phyloP scores from a whole-genome alignment of 2,797 vertebrate species.

The Nasua narica region DNA sequence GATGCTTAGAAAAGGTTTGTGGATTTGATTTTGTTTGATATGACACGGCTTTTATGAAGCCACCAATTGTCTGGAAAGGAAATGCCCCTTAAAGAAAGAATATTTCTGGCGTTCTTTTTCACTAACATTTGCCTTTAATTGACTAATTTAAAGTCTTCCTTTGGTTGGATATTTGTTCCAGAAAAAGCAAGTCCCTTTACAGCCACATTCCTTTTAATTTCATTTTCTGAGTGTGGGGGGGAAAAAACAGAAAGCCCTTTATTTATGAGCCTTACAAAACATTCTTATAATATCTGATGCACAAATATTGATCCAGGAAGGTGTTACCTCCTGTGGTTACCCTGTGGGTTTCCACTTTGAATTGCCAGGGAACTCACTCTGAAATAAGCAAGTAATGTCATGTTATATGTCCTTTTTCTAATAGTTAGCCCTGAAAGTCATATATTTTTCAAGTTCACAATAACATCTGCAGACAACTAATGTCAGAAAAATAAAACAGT shows the following conservation, averaged over 20 bases:
- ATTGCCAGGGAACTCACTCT: conserved; percentile 51
- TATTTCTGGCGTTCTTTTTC: conserved; percentile 72
- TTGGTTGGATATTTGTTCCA: conserved; percentile 76
- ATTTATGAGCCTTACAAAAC: conserved; percentile 77
- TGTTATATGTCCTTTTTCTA: conserved; percentile 35
- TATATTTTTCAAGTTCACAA: conserved; percentile 40
- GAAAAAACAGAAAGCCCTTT: conserved; percentile 50
- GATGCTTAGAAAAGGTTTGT: conserved; percentile 13
- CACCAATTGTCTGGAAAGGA: neutral
- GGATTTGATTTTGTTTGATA: conserved; percentile 47
- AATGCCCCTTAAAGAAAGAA: conserved; percentile 64
- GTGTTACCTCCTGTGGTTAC: conserved; percentile 68
- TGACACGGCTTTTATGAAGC: conserved; percentile 44
- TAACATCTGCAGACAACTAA: conserved; percentile 42
- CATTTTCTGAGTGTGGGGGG: conserved; percentile 60
- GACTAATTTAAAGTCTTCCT: conserved; percentile 80
- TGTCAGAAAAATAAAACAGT: conserved; percentile 49
- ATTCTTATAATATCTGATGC: conserved; percentile 74
- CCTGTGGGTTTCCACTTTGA: conserved; percentile 67
- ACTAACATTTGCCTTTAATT: conserved; percentile 81
- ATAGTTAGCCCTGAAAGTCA: conserved; percentile 48
- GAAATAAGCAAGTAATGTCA: conserved; percentile 64
- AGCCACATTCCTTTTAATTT: conserved; percentile 75
- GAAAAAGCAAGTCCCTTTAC: conserved; percentile 74
- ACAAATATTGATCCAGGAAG: conserved; percentile 77